Evolutionary conservation across 2,888 invertebrate genomes (phyloP), one percentile per base, ranked within the genome.

Genomic region (Diachrysia chrysitis): DNA sequence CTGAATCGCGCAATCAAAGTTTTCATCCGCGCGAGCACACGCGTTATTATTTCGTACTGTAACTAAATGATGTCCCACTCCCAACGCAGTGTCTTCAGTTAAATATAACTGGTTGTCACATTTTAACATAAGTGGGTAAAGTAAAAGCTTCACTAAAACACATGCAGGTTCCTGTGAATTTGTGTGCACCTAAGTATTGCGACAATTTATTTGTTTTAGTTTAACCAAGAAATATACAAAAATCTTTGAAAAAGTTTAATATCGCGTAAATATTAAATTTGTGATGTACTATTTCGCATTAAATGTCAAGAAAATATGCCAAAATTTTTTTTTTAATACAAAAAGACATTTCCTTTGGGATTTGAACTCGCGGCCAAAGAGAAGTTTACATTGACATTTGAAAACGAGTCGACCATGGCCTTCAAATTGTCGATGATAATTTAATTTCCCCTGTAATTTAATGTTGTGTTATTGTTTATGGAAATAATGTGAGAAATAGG

Each of bases 141-240:
- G 79, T 65, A 82, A 51, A 72, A 51, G 92, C 92, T 91, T 85
- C 85, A 87, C 90, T 90, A 92, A 92, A 92, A 91, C 91, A 90
- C 91, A 91, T 75, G 89, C 91, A 86, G 73, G 82, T 87, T 90
- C 81, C 87, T 56, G 57, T 88, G 82, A 81, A 87, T 85, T 84
- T 92, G 91, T 90, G 91, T 91, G 90, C 89, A 92, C 91, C 90
- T 91, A 90, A 90, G 88, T 85, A 83, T 87, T 74, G 90, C 90
- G 69, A 92, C 90, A 90, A 62, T 73, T 60, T 37, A 80, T 76
- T 60, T 37, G 81, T 76, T 79, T 70, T 58, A 54, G 53, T 57
- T 21, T 56, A 1, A 0, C 46, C 10, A 32, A 32, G 17, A 25
- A 29, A 57, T 5, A n/a, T 7, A 23, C 23, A 58, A 46, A 16